These are phyloP conservation scores for Physella acuta DNA, from an alignment of 1,140 invertebrate species.

Conservation along the genomic window DNA sequence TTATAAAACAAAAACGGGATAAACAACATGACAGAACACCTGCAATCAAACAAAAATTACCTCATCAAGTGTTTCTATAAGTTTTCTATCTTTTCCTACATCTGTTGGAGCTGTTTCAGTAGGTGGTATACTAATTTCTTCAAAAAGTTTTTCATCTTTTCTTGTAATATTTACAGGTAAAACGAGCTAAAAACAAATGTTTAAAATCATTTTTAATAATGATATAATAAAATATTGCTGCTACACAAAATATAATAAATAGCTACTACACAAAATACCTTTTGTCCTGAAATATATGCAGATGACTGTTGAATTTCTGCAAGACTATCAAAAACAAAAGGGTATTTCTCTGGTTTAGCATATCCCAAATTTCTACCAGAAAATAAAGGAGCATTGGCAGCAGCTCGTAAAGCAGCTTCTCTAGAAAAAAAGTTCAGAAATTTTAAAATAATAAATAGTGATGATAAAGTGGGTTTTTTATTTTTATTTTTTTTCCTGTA, in stretches of 20 bases:
- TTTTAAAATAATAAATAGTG: too few species aligned
- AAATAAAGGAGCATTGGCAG: conserved; percentile 57
- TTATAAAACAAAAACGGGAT: too few species aligned
- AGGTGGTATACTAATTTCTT: conserved; percentile 86
- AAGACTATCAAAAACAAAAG: conserved; percentile 81
- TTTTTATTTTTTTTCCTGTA: too few species aligned
- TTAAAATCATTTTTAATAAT: neutral
- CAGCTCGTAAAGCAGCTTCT: conserved; percentile 61
- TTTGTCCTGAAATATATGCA: conserved; percentile 78
- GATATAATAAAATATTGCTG: too few species aligned
- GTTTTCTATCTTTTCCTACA: conserved; percentile 72
- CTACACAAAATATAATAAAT: too few species aligned
- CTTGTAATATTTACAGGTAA: conserved; percentile 77
- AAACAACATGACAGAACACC: too few species aligned
- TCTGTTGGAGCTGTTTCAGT: conserved; percentile 68
- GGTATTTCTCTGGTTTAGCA: conserved; percentile 68
- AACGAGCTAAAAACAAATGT: conserved; percentile 62
- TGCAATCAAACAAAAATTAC: too few species aligned
- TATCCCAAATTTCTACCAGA: conserved; percentile 32
- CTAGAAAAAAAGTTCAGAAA: conserved; percentile 53
- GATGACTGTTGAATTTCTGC: conserved; percentile 68
- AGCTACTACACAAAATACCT: too few species aligned
- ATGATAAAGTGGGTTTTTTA: too few species aligned
- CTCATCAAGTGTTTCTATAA: conserved; percentile 77
- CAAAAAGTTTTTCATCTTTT: conserved; percentile 71